These are phyloP conservation scores for Leptestheria dahalacensis DNA, from an alignment of 1,140 invertebrate species.

Conservation along the genomic window DNA sequence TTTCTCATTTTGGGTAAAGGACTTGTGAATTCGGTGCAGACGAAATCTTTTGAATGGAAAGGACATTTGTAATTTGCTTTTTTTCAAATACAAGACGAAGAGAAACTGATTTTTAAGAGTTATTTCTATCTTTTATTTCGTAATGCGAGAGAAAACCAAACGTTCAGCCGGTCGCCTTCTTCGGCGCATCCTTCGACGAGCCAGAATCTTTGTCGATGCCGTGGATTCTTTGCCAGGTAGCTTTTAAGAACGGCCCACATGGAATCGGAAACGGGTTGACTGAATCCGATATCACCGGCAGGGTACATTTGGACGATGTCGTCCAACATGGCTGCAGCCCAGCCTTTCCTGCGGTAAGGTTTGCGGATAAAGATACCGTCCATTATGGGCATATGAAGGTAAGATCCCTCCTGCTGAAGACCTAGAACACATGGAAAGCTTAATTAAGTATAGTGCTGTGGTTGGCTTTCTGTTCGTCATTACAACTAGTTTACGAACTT, in stretches of 20 bases:
- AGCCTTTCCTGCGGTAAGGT: background rate
- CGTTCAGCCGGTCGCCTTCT: background rate
- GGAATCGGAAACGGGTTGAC: background rate
- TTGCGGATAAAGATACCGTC: background rate
- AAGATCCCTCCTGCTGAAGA: background rate
- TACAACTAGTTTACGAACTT: too few species aligned
- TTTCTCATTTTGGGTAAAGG: constrained; percentile 49
- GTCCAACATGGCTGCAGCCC: background rate
- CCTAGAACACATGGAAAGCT: background rate
- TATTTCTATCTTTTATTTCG: too few species aligned
- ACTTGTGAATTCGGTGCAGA: constrained; percentile 30
- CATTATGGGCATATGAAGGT: background rate
- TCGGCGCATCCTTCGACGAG: background rate
- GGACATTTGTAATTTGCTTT: background rate
- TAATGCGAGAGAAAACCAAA: background rate
- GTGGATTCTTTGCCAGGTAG: background rate
- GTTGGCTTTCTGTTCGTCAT: too few species aligned
- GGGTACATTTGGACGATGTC: background rate
- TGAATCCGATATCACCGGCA: background rate
- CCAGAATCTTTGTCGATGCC: background rate
- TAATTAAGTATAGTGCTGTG: too few species aligned
- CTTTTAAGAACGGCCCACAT: background rate
- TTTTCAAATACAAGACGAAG: background rate
- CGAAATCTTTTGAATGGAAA: constrained; percentile 4
- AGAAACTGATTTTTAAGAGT: background rate